Base-by-base conservation (phyloP, 2,113 vertebrate species). In the Cheirogaleus medius region DNA sequence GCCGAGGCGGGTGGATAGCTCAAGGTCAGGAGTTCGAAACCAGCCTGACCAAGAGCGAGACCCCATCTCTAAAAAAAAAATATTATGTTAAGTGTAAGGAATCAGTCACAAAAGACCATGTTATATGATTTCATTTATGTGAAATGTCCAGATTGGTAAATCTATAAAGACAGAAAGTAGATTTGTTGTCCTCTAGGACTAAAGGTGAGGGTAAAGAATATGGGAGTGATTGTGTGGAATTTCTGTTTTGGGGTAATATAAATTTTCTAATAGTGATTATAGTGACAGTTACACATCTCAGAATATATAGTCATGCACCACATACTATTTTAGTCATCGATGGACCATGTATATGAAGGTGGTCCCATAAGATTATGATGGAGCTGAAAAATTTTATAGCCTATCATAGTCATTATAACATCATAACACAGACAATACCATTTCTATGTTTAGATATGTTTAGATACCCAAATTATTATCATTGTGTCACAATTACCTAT, bases 191-290 rank as follows among this genome's bases (percentile, higher is more conserved):
- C 3, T 12, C 12, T 85, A 58, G 18, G 32, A 71, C 23, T 37
- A 18, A 8, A 34, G 14, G 6, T 63, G 2, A 2, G 7, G 6
- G 23, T 29, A 12, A 0, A n/a, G 21, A 44, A 42, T 25, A 47
- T 39, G 32, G 21, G 1, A 13, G 44, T 14, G 8, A 87, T 21
- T 52, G 21, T 77, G 9, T 34, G 8, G 1, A 63, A 14, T 44
- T 77, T 82, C 14, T 39, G 27, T 39, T 90, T 64, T 20, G 12
- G 20, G 49, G 5, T 39, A 80, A 85, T 39, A 12, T 56, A 97
- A 81, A 52, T 34, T 37, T 69, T n/a, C 29, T 47, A 77, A 95
- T 82, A 29, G 18, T 18, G 37, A 34, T 74, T 39, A 17, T 39
- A 25, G 10, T 60, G 17, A 74, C 13, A 10, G 71, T 39, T 84